Conservation (phyloP, 2,888 invertebrate species). For the Pheosia tremula region DNA sequence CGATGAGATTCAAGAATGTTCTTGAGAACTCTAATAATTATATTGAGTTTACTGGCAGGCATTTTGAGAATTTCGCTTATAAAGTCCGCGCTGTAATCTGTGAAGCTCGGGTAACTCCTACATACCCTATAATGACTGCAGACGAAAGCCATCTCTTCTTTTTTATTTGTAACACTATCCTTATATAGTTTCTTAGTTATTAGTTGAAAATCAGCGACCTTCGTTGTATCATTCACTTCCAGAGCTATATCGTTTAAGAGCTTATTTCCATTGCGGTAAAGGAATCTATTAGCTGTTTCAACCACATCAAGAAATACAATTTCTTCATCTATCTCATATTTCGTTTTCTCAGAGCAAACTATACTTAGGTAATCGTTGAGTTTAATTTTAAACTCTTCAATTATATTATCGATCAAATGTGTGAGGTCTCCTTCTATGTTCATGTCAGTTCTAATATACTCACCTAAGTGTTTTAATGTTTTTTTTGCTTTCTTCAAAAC, state of each 20-base stretch:
- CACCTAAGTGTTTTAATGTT: background rate
- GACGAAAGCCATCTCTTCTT: slow-evolving; percentile 39
- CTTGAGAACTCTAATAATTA: slow-evolving; percentile 21
- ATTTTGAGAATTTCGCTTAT: slow-evolving; percentile 43
- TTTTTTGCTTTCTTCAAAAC: slow-evolving; percentile 15
- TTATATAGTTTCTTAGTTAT: slow-evolving; percentile 24
- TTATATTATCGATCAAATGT: background rate
- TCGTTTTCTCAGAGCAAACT: background rate
- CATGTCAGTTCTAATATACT: slow-evolving; percentile 13
- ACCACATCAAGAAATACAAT: slow-evolving; percentile 40
- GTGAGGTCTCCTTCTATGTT: background rate
- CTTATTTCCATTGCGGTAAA: slow-evolving; percentile 26
- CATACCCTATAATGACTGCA: slow-evolving; percentile 45
- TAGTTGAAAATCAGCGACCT: slow-evolving; percentile 5
- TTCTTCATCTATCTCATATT: slow-evolving; percentile 29
- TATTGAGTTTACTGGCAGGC: slow-evolving; percentile 33
- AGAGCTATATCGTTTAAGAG: slow-evolving; percentile 30
- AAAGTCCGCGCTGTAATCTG: slow-evolving; percentile 46
- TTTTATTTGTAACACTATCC: slow-evolving; percentile 33
- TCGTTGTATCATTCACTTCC: background rate
- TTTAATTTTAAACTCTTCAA: slow-evolving; percentile 11
- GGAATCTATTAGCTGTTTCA: slow-evolving; percentile 34
- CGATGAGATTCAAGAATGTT: slow-evolving; percentile 22
- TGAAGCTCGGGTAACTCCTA: slow-evolving; percentile 47
- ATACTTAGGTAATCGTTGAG: slow-evolving; percentile 20